Percentiles rank a stretch among this genome's conserved stretches.
These are phyloP conservation scores for Rhyacophila brunnea DNA, from an alignment of 1,140 invertebrate genomes.

Conservation along the genomic window DNA sequence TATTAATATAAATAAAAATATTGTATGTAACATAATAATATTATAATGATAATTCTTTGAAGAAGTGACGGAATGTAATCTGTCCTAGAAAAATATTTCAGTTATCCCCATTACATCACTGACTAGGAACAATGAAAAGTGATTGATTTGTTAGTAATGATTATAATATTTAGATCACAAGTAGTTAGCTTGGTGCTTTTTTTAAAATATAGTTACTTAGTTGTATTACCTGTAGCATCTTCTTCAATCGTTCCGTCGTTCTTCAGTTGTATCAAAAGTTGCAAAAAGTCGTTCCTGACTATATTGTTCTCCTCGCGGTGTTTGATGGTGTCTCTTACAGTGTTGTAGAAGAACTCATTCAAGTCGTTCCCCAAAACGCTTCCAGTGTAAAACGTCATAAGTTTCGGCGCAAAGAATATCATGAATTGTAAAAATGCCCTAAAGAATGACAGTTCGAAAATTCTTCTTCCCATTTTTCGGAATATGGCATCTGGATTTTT, in stretches of 20 bases:
- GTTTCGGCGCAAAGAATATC: conserved; percentile 20
- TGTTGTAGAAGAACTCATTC: conserved; percentile 42
- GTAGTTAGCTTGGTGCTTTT: too few species aligned
- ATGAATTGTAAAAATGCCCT: conserved; percentile 26
- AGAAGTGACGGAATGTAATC: too few species aligned
- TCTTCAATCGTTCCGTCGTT: conserved; percentile 44
- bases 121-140: too few species aligned
- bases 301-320: conserved; percentile 43
- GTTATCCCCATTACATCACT: too few species aligned
- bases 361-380: conserved; percentile 38
- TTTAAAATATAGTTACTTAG: too few species aligned
- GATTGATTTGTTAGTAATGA: too few species aligned
- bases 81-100: too few species aligned
- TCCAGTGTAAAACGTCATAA: not conserved
- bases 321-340: conserved; percentile 43
- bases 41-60: too few species aligned
- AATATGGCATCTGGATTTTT: conserved; percentile 58
- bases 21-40: too few species aligned
- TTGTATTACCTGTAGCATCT: conserved; percentile 34
- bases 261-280: conserved; percentile 44
- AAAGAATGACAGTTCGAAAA: conserved; percentile 27
- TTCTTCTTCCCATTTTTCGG: conserved; percentile 41
- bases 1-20: too few species aligned
- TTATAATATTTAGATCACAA: too few species aligned
- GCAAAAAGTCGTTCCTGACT: conserved; percentile 47